Base-by-base conservation (phyloP, 2,797 vertebrate genomes). In the Gadopsis marmoratus region DNA sequence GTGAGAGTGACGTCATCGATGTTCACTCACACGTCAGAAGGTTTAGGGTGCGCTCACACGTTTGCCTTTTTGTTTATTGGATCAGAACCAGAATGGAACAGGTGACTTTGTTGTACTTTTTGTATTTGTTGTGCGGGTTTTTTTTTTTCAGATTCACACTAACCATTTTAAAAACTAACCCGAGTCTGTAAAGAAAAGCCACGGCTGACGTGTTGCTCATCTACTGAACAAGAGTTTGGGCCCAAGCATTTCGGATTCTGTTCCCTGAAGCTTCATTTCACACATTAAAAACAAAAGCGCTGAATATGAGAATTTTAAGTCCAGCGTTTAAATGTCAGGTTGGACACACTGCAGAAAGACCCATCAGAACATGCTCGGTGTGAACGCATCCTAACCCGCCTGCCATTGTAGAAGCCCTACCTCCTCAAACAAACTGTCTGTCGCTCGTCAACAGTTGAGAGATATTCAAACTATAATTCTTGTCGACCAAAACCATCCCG, bases 401-500 rank as follows among this genome's bases (percentile, higher is more conserved):
- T 48, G 61, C 37, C 60, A 16, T 29, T 60, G 84, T 70, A 80
- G 68, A 86, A 71, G 81, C 71, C 45, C 60, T 2, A 31, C 21
- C 2, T 23, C 35, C 12, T 45, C 11, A 21, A 45, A 69, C 59
- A 12, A 1, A 26, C 53, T 13, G 47, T 31, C 59, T 53, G 12
- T 43, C 19, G 4, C 29, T 61, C 37, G 13, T 31, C 23, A 45
- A 4, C 4, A 1, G 16, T 1, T 50, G 5, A 63, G 9, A 61
- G 50, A 35, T 35, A 55, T 7, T 43, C 12, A 39, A 50, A 23
- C 26, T 21, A 8, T 64, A 31, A 8, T 19, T 56, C 33, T 17
- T 31, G 3, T n/a, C 4, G 23, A 2, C 35, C 35, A 7, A 35
- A 35, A 35, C 7, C 26, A 48, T 9, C 23, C 13, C 11, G 39